Conservation (phyloP, 2,888 invertebrate genomes). For the Nemapogon koenigi region DNA sequence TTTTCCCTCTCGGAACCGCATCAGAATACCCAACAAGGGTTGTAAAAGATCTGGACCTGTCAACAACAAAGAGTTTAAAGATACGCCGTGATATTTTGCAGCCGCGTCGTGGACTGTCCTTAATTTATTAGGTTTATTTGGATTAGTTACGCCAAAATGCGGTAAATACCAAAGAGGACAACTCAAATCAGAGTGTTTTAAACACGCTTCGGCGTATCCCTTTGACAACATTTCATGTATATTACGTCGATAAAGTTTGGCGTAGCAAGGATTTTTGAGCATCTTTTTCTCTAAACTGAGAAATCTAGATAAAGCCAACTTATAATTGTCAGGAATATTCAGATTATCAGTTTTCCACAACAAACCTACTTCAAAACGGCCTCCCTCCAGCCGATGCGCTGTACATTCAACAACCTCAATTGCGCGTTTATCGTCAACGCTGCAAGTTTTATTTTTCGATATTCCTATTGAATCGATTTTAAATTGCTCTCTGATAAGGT, state of each 20-base stretch:
- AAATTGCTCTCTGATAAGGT: neutral
- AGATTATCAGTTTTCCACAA: conserved; percentile 11
- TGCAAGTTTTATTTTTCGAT: neutral
- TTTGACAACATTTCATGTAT: conserved; percentile 13
- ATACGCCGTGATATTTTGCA: conserved; percentile 15
- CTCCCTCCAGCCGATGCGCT: neutral
- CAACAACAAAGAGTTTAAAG: conserved; percentile 20
- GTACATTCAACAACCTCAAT: neutral
- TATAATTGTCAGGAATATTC: conserved; percentile 9
- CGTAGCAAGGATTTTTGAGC: conserved; percentile 13
- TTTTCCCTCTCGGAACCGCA: conserved; percentile 23
- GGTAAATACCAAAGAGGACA: conserved; percentile 18
- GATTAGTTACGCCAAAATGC: conserved; percentile 17
- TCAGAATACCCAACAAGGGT: conserved; percentile 22
- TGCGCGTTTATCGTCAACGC: neutral
- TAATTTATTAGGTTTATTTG: conserved; percentile 20
- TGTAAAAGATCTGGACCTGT: conserved; percentile 23
- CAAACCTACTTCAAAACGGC: conserved; percentile 12
- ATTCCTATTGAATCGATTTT: neutral
- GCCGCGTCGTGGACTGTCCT: conserved; percentile 22
- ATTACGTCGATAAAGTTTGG: conserved; percentile 10
- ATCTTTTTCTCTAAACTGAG: conserved; percentile 12
- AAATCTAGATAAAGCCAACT: conserved; percentile 11
- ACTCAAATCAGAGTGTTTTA: neutral
- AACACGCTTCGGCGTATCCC: conserved; percentile 11